These are phyloP conservation scores for Acleris cristana DNA, from an alignment of 2,888 invertebrate species.

Conservation along the genomic window DNA sequence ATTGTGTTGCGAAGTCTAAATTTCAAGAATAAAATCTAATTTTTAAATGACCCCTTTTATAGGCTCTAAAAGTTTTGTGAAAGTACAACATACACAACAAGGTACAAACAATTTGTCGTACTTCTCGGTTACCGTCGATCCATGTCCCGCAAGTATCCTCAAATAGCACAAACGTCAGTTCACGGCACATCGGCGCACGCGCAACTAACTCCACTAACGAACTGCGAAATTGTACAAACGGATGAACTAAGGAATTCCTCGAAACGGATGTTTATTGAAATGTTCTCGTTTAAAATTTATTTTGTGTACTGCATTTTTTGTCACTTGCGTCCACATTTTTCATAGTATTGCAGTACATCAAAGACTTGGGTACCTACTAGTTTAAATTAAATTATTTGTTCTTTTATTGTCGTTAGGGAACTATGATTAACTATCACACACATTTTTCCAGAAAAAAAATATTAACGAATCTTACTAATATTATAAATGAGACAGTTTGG, in stretches of 20 bases:
- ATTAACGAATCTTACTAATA: too few relatives aligned
- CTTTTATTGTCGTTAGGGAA: too few relatives aligned
- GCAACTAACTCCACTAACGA: constrained; percentile 37
- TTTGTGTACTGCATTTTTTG: constrained; percentile 11
- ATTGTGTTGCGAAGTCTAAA: too few relatives aligned
- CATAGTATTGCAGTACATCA: background rate
- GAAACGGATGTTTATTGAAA: constrained; percentile 39
- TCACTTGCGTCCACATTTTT: background rate
- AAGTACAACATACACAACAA: too few relatives aligned
- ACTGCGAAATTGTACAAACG: constrained; percentile 39
- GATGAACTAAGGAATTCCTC: constrained; percentile 29
- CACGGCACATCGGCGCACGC: constrained; percentile 33
- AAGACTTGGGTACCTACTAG: background rate
- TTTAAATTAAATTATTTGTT: too few relatives aligned
- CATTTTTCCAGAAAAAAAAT: too few relatives aligned
- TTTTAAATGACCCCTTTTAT: too few relatives aligned
- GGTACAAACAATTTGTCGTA: too few relatives aligned
- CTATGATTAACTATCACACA: too few relatives aligned
- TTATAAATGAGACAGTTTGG: too few relatives aligned
- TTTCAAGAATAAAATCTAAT: too few relatives aligned
- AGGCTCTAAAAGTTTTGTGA: too few relatives aligned
- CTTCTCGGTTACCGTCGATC: background rate
- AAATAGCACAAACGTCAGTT: constrained; percentile 29
- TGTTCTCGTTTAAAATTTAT: constrained; percentile 36
- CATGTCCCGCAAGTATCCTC: background rate